Base-by-base conservation (phyloP, 2,113 vertebrate species). In the Andinoacara biseriatus region DNA sequence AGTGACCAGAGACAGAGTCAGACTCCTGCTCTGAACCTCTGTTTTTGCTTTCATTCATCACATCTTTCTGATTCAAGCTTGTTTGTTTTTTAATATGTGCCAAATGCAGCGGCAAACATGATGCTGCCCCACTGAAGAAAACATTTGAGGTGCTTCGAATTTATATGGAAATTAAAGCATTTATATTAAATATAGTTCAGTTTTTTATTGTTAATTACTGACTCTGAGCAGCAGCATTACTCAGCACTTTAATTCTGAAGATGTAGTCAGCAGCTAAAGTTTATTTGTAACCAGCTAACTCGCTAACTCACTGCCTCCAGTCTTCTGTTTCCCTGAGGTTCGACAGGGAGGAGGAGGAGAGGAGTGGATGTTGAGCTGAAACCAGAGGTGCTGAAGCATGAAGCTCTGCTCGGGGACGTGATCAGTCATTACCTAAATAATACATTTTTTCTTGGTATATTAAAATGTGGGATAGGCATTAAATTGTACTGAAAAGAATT, bases 151-250 rank as follows among this genome's bases (percentile, higher is more conserved):
- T 26, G 26, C 26, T 26, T 26, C 26, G 26, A 26, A 26, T 26
- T 26, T 26, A 43, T 43, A 43, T 11, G 11, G 10, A 46, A 67
- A 52, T 18, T 5, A 52, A 18, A 18, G 15, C 46, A 46, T 46
- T 46, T 52, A 18, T 52, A 17, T 18, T 52, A 52, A 52, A 17
- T 3, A 3, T 15, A 18, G 15, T 52, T 52, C 17, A 7, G 2
- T 18, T 52, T 52, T 52, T 17, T 18, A 52, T 52, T 58, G 56
- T 85, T 79, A 2, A 69, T 82, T 24, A 49, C 38, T 74, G 74
- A 74, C 76, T 26, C 24, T 1, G 46, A 49, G 17, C 63, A 26
- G 38, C 83, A 62, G 83, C 80, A 69, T 90, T 85, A 81, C 62
- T 85, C 85, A 83, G 79, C 82, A 4, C 85, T 31, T 77, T 86